Percentiles rank a stretch among this genome's conserved stretches.
Conservation (phyloP, 2,888 invertebrate genomes). For the Bimastos eiseni region DNA sequence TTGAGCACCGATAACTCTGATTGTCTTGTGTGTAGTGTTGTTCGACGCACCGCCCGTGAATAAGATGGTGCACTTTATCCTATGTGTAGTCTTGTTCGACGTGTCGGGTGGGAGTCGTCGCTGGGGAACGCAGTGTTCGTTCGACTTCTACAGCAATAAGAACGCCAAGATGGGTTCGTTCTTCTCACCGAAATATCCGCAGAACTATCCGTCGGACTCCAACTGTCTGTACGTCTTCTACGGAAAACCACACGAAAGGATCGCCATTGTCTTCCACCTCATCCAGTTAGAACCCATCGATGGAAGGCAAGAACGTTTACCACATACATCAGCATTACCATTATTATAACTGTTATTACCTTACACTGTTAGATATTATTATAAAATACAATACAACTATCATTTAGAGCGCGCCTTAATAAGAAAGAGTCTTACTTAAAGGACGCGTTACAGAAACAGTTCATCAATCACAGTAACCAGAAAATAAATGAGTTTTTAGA, state of each 20-base stretch:
- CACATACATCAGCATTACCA: no score
- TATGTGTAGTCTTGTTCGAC: slow-evolving; percentile 52
- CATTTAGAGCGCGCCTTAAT: no score
- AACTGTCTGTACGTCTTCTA: slow-evolving; percentile 62
- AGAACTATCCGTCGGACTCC: slow-evolving; percentile 60
- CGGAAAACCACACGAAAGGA: slow-evolving; percentile 56
- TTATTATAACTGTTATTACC: no score
- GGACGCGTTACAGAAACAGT: no score
- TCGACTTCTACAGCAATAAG: slow-evolving; percentile 51
- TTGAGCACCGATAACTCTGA: no score
- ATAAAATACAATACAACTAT: no score
- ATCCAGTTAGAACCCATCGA: slow-evolving; percentile 53
- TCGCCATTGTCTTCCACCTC: slow-evolving; percentile 49
- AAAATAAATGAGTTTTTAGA: no score
- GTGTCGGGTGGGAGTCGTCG: slow-evolving; percentile 49
- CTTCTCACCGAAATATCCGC: slow-evolving; percentile 60
- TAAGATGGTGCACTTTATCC: no score
- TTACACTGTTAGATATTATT: no score
- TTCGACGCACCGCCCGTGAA: slow-evolving; percentile 44
- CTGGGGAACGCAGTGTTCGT: slow-evolving; percentile 54
- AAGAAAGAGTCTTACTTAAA: no score
- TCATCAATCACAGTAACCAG: no score
- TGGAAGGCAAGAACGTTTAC: background rate
- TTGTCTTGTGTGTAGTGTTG: background rate
- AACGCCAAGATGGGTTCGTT: slow-evolving; percentile 52